Evolutionary conservation across 2,797 vertebrate species (phyloP), one percentile per base, ranked within the genome.

Genomic region (Chiroxiphia lanceolata): DNA sequence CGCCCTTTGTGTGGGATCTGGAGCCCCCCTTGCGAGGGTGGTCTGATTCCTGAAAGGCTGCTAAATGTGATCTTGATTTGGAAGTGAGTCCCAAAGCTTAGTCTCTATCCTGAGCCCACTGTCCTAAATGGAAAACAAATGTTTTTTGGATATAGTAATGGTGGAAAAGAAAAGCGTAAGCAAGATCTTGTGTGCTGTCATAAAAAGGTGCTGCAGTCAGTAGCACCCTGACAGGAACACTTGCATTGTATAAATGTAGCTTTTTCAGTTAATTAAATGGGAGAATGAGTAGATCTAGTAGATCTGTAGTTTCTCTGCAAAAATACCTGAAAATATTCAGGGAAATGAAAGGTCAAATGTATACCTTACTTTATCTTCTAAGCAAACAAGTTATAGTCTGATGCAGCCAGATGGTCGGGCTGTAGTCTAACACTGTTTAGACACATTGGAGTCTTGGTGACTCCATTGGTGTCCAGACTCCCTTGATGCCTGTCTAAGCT

Each of bases 61-160:
- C 38, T 77, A 74, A 71, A 57, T 61, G 40, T 68, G 74, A 13
- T 2, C 18, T 45, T 64, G 53, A 20, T 74, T 90, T 81, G 57
- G 69, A 78, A 81, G 8, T 0, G 2, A 60, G 34, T 83, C 67
- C 65, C 63, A 47, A 47, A 84, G 42, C 48, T 50, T 26, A 48
- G 42, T 76, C 40, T 91, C 60, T 4, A 4, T 77, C 83, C 60
- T 85, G 31, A 10, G 1, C 69, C 82, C 9, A 10, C 10, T 19
- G 54, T 6, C 9, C 60, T 93, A 59, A 76, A 89, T 77, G 71
- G 48, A 70, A 85, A 91, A 11, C 48, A 93, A 63, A 47, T 87
- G 78, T 2, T 13, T 72, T 61, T 57, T 87, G n/a, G 42, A 40
- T 68, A 20, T 6, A 71, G 42, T 17, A 61, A 25, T 33, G 26